Evolutionary conservation across 2,797 vertebrate genomes (phyloP).

Genomic region (Sebastes taczanowskii): DNA sequence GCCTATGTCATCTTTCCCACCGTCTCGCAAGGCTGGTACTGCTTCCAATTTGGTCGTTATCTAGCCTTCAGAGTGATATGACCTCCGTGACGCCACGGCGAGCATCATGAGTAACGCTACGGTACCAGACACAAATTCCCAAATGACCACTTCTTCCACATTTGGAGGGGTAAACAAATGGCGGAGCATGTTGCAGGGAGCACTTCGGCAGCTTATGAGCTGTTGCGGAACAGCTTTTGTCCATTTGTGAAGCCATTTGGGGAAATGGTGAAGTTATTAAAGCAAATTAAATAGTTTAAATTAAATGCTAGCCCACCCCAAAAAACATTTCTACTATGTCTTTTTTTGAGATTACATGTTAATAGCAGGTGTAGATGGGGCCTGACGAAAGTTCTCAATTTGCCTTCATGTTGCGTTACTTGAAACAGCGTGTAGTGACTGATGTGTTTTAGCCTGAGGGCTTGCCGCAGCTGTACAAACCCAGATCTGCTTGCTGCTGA

Average conservation of each 20-base stretch:
- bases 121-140: constrained; percentile 10
- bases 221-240: neutral
- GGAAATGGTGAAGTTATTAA: neutral
- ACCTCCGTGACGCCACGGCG: constrained; percentile 1
- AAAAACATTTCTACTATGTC: too few relatives aligned
- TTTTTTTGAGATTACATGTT: neutral
- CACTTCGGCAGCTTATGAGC: neutral
- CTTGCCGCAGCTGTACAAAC: neutral
- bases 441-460: neutral
- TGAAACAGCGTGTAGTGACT: neutral
- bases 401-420: neutral
- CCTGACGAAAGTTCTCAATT: neutral
- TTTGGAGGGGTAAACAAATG: constrained; percentile 5
- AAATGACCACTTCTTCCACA: constrained; percentile 3
- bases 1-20: constrained; percentile 39
- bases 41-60: constrained; percentile 39
- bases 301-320: neutral
- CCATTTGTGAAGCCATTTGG: neutral
- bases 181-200: neutral
- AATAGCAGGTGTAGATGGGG: neutral
- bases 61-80: constrained; percentile 9
- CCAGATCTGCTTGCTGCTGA: neutral
- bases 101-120: neutral
- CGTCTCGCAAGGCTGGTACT: constrained; percentile 27
- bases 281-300: neutral